Evolutionary conservation across 1,140 invertebrate species (phyloP), one percentile per base, ranked within the genome.

Genomic region (Metopolophium dirhodum): DNA sequence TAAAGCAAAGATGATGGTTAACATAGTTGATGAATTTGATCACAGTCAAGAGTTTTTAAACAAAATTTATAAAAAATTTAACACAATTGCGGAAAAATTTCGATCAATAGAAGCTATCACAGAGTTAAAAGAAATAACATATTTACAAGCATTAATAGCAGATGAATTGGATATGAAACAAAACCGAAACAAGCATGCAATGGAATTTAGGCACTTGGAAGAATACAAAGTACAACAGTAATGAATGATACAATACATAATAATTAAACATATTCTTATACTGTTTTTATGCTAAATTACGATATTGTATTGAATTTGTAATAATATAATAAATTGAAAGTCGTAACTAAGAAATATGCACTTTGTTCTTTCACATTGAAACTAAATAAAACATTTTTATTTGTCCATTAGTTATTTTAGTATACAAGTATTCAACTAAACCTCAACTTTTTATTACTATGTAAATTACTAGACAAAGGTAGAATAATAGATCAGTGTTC

Each of bases 131-230:
- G 85, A 82, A 47, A 35, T 88, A 7, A 95, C 94, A 49, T 94
- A 95, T 35, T 96, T 96, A 94, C 94, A 97, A 95, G 96, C 96
- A 37, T 95, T 96, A 94, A 95, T 97, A 1, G 97, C 96, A 94
- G 96, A 98, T 94, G 96, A 97, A 93, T 95, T 97, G 8, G 96
- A 96, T 49, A 96, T 96, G 94, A 95, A 96, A 41, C 95, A 95
- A 41, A 96, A 97, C 94, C 96, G 97, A 94, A 97, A 98, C 95
- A 97, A 97, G 94, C 97, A 96, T 94, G 96, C 97, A 0, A 96
- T 96, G 94, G 97, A 97, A 95, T 97, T 97, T 94, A 95, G 96
- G 61, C 96, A 97, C 93, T 95, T 97, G 2, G 96, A 97, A 95
- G 96, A 96, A 94, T 96, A 97, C n/a, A 51, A 82, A 41, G 35